Base-by-base conservation (phyloP, 2,113 vertebrate species). In the Datnioides undecimradiatus region DNA sequence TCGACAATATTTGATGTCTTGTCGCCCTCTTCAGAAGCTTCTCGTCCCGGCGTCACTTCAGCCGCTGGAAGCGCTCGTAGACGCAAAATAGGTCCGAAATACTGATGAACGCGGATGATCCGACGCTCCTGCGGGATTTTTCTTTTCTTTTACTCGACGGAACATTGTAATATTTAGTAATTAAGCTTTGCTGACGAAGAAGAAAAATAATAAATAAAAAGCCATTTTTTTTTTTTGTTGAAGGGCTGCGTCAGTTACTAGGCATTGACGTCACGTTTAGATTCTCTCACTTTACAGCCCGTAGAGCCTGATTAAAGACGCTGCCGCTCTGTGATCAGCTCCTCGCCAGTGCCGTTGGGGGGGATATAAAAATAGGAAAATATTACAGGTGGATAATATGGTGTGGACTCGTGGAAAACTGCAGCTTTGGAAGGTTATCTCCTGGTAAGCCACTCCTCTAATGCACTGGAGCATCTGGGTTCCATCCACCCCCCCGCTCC, bases 201-300 rank as follows among this genome's bases (percentile, higher is more conserved):
- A 95, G 69, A 80, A 88, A 87, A 94, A 92, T 94, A 88, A 92
- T 82, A 83, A 90, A 87, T 84, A 87, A 94, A 96, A 94, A 93
- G 93, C 87, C 57, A 92, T 95, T 84, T 82, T 78, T n/a, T n/a
- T n/a, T 82, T 95, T 96, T 93, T 95, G 95, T 93, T 95, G 94
- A 94, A 94, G 94, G 96, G 95, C 96, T 98, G 93, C 94, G 94
- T 94, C 94, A 95, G 94, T 95, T 94, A 93, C 94, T 92, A 94
- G 93, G 93, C 92, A 94, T 94, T 95, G 94, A 95, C 94, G 94
- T 95, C 94, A 95, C 94, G 91, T 93, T 92, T 81, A 94, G 93
- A 94, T 91, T 95, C 96, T 97, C 97, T 98, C 96, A 98, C 96
- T 97, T 97, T 96, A 93, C 95, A 96, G 95, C 96, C 97, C 95